phyloP scores from a whole-genome alignment of 2,113 vertebrate species.

The Macaca fascicularis region T2T-MFA8v1.1 NC_088377.1:27314501-27315000 shows the following conservation, averaged over 20 bases:
- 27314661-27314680: background rate
- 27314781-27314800: background rate
- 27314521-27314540: conserved; percentile 5
- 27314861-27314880: background rate
- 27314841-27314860: background rate
- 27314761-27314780: background rate
- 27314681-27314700: background rate
- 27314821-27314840: background rate
- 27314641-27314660: conserved; percentile 6
- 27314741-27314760: background rate
- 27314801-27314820: background rate
- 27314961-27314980: background rate
- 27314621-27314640: conserved; percentile 41
- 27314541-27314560: conserved; percentile 15
- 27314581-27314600: background rate
- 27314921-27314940: background rate
- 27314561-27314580: conserved; percentile 7
- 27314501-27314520: background rate
- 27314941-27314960: background rate
- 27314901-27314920: background rate
- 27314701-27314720: background rate
- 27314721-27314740: conserved; percentile 1
- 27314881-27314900: background rate
- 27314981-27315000: background rate
- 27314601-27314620: background rate